phyloP scores from a whole-genome alignment of 2,888 invertebrate species.

The Bimastos eiseni region DNA sequence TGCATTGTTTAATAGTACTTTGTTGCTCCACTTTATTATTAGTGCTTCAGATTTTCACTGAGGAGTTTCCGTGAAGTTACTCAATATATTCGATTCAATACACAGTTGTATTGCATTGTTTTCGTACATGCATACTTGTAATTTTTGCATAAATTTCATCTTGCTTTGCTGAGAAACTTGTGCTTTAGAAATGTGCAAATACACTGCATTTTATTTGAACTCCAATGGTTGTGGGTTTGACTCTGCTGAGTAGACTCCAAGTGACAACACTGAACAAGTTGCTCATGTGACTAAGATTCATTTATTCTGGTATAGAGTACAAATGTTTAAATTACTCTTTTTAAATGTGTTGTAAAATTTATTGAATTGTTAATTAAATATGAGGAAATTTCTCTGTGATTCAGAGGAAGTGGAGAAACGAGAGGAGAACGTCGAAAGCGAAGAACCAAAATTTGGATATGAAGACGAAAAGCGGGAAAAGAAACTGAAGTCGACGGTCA shows the following conservation, averaged over 20 bases:
- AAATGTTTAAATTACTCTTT: background rate
- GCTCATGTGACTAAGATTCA: too few species aligned
- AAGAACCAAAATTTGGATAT: slow-evolving; percentile 26
- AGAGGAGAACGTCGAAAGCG: slow-evolving; percentile 18
- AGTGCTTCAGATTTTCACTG: too few species aligned
- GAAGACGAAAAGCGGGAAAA: slow-evolving; percentile 30
- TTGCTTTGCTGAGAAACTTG: background rate
- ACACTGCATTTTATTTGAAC: background rate
- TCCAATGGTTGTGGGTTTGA: too few species aligned
- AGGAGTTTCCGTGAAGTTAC: too few species aligned
- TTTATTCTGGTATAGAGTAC: too few species aligned
- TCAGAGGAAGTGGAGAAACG: background rate
- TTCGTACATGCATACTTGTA: background rate
- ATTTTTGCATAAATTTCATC: background rate
- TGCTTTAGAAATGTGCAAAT: background rate
- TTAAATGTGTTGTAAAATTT: background rate
- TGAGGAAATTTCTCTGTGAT: background rate
- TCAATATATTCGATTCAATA: too few species aligned
- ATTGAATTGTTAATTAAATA: too few species aligned
- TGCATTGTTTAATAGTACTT: too few species aligned
- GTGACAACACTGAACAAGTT: too few species aligned
- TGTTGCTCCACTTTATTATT: too few species aligned
- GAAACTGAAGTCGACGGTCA: slow-evolving; percentile 32
- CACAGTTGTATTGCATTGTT: too few species aligned
- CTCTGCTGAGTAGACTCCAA: too few species aligned